A percentile compares a stretch with the other conserved stretches of the same genome.
Conservation (phyloP, 2,797 vertebrate species). For the Sebastes trivittatus region DNA sequence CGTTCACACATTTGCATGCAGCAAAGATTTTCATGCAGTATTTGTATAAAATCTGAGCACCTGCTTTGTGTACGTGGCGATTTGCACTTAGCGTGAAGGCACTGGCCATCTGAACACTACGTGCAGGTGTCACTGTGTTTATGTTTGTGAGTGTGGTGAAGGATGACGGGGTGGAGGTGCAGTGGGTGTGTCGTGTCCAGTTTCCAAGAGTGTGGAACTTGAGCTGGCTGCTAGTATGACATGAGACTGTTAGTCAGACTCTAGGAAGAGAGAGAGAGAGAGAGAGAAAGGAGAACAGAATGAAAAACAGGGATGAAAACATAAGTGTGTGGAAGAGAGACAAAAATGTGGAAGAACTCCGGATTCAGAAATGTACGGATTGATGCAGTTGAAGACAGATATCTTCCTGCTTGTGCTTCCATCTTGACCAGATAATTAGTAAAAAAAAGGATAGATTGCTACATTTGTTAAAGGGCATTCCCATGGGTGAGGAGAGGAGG, state of each 20-base stretch:
- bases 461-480: not conserved
- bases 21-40: constrained; percentile 58
- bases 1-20: constrained; percentile 66
- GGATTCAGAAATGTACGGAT: not conserved
- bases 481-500: not conserved
- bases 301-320: not conserved
- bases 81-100: constrained; percentile 1
- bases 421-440: constrained; percentile 1
- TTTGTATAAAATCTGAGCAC: constrained; percentile 61
- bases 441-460: not conserved
- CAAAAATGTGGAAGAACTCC: not conserved
- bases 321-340: not conserved
- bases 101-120: not conserved
- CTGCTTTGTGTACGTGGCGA: constrained; percentile 40
- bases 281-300: not conserved
- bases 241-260: constrained; percentile 30
- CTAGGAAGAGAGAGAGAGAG: not conserved
- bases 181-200: constrained; percentile 60
- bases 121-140: constrained; percentile 26
- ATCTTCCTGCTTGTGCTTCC: not conserved
- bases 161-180: constrained; percentile 30
- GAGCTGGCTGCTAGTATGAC: constrained; percentile 61
- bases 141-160: constrained; percentile 23
- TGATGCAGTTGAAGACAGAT: not conserved
- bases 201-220: constrained; percentile 70